These are phyloP conservation scores for Ariopsis seemanni DNA, from an alignment of 2,113 vertebrate species.

Conservation along the genomic window DNA sequence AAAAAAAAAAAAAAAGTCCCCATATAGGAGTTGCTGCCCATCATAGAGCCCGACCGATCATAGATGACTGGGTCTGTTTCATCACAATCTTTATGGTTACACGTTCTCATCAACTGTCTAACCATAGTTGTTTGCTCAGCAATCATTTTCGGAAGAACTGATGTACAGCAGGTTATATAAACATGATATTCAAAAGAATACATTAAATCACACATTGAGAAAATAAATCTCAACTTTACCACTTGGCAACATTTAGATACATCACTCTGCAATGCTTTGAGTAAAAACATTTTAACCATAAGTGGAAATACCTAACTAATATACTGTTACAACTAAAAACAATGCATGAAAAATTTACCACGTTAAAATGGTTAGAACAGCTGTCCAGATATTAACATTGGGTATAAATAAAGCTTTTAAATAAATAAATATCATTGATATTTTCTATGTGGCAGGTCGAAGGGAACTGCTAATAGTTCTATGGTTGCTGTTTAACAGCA, in stretches of 20 bases:
- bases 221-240: constrained; percentile 37
- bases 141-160: constrained; percentile 34
- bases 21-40: constrained; percentile 36
- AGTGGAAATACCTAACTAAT: constrained; percentile 37
- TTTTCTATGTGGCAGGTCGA: constrained; percentile 43
- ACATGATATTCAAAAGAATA: constrained; percentile 44
- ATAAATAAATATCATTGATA: constrained; percentile 56
- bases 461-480: constrained; percentile 22
- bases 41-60: constrained; percentile 54
- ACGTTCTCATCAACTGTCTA: background rate
- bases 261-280: constrained; percentile 46
- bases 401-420: constrained; percentile 53
- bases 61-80: constrained; percentile 26
- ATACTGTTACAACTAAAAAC: constrained; percentile 44
- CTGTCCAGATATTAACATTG: constrained; percentile 35
- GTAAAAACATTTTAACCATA: constrained; percentile 41
- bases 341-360: constrained; percentile 44
- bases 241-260: constrained; percentile 29
- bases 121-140: constrained; percentile 36
- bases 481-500: constrained; percentile 48
- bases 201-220: constrained; percentile 44
- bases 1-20: background rate
- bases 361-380: constrained; percentile 34
- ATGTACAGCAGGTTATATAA: constrained; percentile 39
- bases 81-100: constrained; percentile 21